These are phyloP conservation scores for Menidia beryllina DNA, from an alignment of 2,113 vertebrate genomes.

Conservation along the genomic window DNA sequence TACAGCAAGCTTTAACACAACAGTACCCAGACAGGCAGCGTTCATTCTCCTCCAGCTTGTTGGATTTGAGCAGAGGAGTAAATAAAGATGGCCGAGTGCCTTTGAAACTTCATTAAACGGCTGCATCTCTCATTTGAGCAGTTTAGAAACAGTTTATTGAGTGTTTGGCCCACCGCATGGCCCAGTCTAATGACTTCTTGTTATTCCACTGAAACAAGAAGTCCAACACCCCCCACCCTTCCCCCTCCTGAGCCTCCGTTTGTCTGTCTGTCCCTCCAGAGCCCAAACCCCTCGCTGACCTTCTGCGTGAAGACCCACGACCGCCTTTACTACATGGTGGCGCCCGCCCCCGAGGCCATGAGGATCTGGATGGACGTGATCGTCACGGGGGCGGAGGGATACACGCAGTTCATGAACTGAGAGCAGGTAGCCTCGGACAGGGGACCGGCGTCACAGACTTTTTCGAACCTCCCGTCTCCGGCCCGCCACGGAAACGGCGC, in stretches of 20 bases:
- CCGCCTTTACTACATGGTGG: conserved; percentile 97
- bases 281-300: conserved; percentile 92
- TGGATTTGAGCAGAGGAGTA: no score
- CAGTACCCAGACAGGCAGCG: no score
- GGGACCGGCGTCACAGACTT: conserved; percentile 52
- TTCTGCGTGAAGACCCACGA: conserved; percentile 99
- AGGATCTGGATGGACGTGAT: conserved; percentile 99
- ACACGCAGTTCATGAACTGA: conserved; percentile 96
- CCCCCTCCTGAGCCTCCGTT: no score
- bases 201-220: no score
- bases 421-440: conserved; percentile 28
- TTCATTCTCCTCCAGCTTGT: no score
- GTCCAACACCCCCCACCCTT: no score
- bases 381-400: conserved; percentile 95
- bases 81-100: no score
- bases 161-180: no score
- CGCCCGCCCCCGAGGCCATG: conserved; percentile 94
- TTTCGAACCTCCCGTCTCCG: conserved; percentile 46
- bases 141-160: no score
- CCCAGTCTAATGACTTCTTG: no score
- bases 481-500: conserved; percentile 26
- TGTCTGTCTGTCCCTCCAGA: conserved; percentile 78
- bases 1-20: neutral
- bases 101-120: no score
- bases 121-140: no score